Percentiles rank a stretch among this genome's conserved stretches.
Conservation (phyloP, 1,140 invertebrate genomes). For the Brachionus plicatilis region DNA sequence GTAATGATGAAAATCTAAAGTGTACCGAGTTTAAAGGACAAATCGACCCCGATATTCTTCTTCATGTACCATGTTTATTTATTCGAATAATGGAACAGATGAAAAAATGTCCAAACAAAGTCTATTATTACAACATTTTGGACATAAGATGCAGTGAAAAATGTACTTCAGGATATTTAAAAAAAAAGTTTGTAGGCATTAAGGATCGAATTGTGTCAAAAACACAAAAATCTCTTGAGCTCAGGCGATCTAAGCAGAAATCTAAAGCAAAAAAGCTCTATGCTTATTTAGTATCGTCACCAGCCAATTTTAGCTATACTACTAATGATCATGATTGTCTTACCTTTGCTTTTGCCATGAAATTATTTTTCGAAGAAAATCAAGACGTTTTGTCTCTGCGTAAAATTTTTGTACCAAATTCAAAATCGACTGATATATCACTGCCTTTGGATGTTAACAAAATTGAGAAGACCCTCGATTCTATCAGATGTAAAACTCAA, state of each 20-base stretch:
- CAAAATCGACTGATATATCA: not conserved
- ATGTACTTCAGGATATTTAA: slow-evolving; percentile 23
- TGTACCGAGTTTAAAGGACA: slow-evolving; percentile 14
- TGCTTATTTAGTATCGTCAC: not conserved
- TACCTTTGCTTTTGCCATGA: not conserved
- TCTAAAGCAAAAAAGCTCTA: not conserved
- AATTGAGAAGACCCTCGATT: not conserved
- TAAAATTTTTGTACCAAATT: not conserved
- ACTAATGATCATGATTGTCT: not conserved
- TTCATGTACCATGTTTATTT: slow-evolving; percentile 28
- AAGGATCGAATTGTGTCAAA: not conserved
- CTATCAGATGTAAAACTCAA: not conserved
- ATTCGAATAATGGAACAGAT: slow-evolving; percentile 27
- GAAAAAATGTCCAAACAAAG: slow-evolving; percentile 11
- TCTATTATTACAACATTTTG: not conserved
- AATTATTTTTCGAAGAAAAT: slow-evolving; percentile 30
- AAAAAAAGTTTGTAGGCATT: slow-evolving; percentile 1
- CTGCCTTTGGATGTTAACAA: not conserved
- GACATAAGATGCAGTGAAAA: slow-evolving; percentile 39
- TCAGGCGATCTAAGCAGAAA: slow-evolving; percentile 19
- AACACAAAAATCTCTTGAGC: not conserved
- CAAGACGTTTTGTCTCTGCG: not conserved
- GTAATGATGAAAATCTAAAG: slow-evolving; percentile 28
- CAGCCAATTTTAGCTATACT: not conserved
- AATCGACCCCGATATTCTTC: not conserved